These are phyloP conservation scores for Halichoeres trimaculatus DNA, from an alignment of 2,113 vertebrate species.

Conservation along the genomic window DNA sequence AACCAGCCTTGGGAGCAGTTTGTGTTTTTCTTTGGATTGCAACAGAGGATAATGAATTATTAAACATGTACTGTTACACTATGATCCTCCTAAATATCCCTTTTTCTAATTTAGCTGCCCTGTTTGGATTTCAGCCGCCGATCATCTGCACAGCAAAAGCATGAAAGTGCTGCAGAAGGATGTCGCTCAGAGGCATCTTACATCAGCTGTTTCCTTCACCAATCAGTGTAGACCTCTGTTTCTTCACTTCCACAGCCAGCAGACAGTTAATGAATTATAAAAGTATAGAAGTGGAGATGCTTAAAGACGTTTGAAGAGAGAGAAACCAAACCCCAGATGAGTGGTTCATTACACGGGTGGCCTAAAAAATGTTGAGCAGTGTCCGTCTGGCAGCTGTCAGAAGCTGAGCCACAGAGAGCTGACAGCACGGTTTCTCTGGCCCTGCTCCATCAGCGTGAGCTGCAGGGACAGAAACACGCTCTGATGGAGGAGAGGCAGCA, in stretches of 20 bases:
- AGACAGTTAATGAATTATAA: neutral
- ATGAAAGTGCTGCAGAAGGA: neutral
- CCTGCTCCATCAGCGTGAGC: neutral
- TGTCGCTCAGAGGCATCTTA: neutral
- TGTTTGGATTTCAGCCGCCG: neutral
- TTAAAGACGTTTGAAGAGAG: neutral
- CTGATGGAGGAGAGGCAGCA: neutral
- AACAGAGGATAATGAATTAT: conserved; percentile 1
- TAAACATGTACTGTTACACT: neutral
- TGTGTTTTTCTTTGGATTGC: neutral
- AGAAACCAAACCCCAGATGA: neutral
- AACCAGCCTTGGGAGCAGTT: neutral
- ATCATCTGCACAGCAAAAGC: neutral
- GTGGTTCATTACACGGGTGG: neutral
- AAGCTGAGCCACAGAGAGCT: neutral
- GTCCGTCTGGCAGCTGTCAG: conserved; percentile 13
- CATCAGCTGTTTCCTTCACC: neutral
- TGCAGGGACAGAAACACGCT: neutral
- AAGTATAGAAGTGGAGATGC: neutral
- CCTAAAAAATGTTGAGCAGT: neutral
- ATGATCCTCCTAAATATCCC: no score
- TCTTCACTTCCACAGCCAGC: neutral
- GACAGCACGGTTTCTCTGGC: conserved; percentile 18
- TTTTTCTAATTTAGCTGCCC: neutral
- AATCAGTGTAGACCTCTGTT: neutral